A percentile compares a stretch with the other conserved stretches of the same genome.
These are phyloP conservation scores for Platerodrilus igneus DNA, from an alignment of 2,888 invertebrate genomes.

Conservation along the genomic window DNA sequence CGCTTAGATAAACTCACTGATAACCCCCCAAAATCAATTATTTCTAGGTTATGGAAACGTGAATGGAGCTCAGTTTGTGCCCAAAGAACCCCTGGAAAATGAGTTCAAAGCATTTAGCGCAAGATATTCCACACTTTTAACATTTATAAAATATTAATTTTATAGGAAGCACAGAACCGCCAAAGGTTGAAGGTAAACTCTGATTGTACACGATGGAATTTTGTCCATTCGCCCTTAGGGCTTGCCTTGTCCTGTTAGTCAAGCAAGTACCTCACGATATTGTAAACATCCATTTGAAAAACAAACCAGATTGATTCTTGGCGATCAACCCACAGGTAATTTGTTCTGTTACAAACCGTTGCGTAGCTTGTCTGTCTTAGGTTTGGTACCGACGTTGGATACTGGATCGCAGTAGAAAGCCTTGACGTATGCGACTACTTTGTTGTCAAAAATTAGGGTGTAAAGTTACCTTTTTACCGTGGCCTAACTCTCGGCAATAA, in stretches of 20 bases:
- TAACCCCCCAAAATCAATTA: too few species aligned
- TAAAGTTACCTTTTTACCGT: too few species aligned
- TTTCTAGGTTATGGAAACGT: too few species aligned
- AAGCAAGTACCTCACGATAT: slow-evolving; percentile 72
- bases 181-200: slow-evolving; percentile 57
- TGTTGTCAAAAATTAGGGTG: too few species aligned
- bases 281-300: slow-evolving; percentile 66
- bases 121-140: slow-evolving; percentile 18
- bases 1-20: too few species aligned
- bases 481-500: too few species aligned
- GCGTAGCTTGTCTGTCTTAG: too few species aligned
- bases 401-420: slow-evolving; percentile 51
- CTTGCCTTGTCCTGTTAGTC: slow-evolving; percentile 67
- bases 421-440: slow-evolving; percentile 52
- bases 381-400: slow-evolving; percentile 50
- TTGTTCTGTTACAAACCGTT: too few species aligned
- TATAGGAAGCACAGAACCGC: slow-evolving; percentile 63
- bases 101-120: slow-evolving; percentile 30
- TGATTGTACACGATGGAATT: slow-evolving; percentile 80
- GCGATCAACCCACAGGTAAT: slow-evolving; percentile 58
- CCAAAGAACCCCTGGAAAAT: too few species aligned
- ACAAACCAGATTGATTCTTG: slow-evolving; percentile 78
- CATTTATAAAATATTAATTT: slow-evolving; percentile 7
- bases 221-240: slow-evolving; percentile 77
- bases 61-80: too few species aligned